Evolutionary conservation across 2,797 vertebrate species (phyloP).

Genomic region (Sebastes vulpes): DNA sequence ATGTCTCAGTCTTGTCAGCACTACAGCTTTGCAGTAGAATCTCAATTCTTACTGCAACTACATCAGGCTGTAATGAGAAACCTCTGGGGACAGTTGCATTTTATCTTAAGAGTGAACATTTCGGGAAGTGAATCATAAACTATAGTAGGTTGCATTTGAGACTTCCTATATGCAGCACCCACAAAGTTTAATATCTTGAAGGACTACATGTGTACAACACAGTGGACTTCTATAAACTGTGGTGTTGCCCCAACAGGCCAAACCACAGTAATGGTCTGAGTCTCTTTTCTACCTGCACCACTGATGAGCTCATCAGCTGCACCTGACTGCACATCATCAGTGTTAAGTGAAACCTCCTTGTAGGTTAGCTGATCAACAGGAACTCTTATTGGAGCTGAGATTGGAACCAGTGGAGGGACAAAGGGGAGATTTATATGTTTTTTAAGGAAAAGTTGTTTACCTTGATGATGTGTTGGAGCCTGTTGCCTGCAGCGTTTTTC

Average conservation of each 20-base stretch:
- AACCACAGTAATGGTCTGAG: not conserved
- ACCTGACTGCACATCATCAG: not conserved
- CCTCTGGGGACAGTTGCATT: not conserved
- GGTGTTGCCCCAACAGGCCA: not conserved
- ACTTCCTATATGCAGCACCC: not conserved
- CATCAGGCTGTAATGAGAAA: not conserved
- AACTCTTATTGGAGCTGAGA: not conserved
- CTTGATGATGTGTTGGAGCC: not conserved
- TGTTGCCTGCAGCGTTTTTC: not conserved
- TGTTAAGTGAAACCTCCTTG: conserved; percentile 3
- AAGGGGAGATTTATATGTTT: not conserved
- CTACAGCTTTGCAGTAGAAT: not conserved
- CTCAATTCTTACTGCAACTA: not conserved
- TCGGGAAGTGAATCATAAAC: not conserved
- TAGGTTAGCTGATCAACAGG: not conserved
- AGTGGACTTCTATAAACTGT: not conserved
- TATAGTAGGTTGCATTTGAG: not conserved
- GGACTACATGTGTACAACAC: not conserved
- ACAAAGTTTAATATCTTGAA: not conserved
- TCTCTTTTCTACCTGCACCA: not conserved
- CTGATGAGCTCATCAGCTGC: conserved; percentile 7
- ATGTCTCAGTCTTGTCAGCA: not conserved
- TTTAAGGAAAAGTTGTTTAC: not conserved
- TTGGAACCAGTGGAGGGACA: not conserved
- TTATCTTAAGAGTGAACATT: not conserved